These are phyloP conservation scores for Sebastes matsubarae DNA, from an alignment of 2,797 vertebrate genomes.

Conservation along the genomic window DNA sequence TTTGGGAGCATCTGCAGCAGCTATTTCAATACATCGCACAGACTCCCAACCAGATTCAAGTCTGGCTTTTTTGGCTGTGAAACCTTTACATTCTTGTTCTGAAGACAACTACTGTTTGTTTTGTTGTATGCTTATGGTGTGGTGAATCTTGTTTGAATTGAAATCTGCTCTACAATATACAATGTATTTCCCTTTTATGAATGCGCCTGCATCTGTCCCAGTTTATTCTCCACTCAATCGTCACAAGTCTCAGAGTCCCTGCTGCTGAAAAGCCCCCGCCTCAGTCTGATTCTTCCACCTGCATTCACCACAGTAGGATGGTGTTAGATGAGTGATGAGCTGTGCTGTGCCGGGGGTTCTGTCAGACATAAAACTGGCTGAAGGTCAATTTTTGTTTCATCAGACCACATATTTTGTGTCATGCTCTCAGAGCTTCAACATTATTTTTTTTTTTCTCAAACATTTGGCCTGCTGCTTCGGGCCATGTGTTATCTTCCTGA, in stretches of 20 bases:
- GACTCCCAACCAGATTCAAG: constrained; percentile 1
- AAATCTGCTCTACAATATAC: neutral
- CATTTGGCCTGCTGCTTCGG: constrained; percentile 16
- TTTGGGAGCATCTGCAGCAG: constrained; percentile 13
- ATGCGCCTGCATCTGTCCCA: neutral
- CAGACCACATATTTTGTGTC: constrained; percentile 46
- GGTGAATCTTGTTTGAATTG: neutral
- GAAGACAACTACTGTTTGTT: neutral
- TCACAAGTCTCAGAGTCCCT: neutral
- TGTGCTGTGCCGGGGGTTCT: constrained; percentile 15
- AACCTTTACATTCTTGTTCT: constrained; percentile 1
- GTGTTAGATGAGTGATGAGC: constrained; percentile 53
- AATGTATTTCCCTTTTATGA: constrained; percentile 1
- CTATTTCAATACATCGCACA: constrained; percentile 22
- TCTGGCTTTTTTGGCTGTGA: neutral
- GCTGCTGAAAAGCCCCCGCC: neutral
- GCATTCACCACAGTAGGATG: constrained; percentile 40
- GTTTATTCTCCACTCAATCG: neutral
- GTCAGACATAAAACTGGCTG: constrained; percentile 37
- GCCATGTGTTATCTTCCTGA: constrained; percentile 9
- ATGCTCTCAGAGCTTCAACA: constrained; percentile 31
- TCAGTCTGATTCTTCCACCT: constrained; percentile 47
- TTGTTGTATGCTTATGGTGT: neutral
- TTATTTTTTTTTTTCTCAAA: constrained; percentile 18
- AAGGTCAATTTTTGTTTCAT: constrained; percentile 64